Conservation (phyloP, 2,888 invertebrate species). For the Apotomis betuletana region DNA sequence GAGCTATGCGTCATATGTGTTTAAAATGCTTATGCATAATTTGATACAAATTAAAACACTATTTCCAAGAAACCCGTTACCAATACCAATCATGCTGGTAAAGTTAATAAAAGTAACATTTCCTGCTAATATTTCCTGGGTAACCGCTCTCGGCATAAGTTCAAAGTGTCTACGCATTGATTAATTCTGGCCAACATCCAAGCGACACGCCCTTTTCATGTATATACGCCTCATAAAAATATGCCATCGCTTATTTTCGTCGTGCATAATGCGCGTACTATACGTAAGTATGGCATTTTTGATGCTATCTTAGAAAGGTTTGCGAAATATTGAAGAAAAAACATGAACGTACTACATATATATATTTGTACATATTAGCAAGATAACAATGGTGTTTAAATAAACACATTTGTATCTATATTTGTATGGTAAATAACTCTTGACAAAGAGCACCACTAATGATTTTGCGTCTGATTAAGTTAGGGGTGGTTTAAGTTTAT, state of each 20-base stretch:
- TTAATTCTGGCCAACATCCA: constrained; percentile 50
- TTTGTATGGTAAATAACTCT: no score
- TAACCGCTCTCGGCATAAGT: constrained; percentile 12
- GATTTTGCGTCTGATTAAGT: no score
- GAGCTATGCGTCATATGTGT: no score
- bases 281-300: constrained; percentile 6
- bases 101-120: constrained; percentile 13
- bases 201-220: constrained; percentile 56
- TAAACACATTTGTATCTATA: no score
- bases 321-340: not conserved
- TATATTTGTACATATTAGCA: no score
- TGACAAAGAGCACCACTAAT: no score
- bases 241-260: constrained; percentile 48
- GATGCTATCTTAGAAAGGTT: constrained; percentile 17
- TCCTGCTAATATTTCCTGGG: constrained; percentile 29
- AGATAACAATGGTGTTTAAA: no score
- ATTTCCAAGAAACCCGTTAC: not conserved
- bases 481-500: no score
- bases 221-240: constrained; percentile 56
- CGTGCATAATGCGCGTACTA: constrained; percentile 12
- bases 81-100: constrained; percentile 7
- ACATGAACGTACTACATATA: not conserved
- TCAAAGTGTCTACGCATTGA: constrained; percentile 41
- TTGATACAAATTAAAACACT: no score
- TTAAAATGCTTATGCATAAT: no score